These are phyloP conservation scores for Cirrhinus molitorella DNA, from an alignment of 2,797 vertebrate genomes.

Conservation along the genomic window DNA sequence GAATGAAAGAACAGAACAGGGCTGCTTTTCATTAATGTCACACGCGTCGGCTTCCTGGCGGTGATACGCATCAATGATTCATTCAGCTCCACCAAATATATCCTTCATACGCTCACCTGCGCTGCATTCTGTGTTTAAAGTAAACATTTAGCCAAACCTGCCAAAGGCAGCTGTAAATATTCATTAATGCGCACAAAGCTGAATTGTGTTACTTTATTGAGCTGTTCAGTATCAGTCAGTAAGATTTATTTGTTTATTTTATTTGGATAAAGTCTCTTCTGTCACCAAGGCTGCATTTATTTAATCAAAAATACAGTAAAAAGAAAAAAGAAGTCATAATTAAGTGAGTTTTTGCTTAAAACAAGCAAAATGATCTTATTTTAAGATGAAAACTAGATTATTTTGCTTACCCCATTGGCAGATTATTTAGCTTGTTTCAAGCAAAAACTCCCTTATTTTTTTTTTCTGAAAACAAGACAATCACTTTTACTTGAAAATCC, in stretches of 20 bases:
- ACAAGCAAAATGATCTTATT: too few species aligned
- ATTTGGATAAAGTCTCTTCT: not conserved
- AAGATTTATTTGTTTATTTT: too few species aligned
- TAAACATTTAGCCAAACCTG: not conserved
- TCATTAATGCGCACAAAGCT: not conserved
- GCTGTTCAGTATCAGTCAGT: not conserved
- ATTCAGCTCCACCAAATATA: not conserved
- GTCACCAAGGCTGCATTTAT: not conserved
- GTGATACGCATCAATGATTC: conserved; percentile 8
- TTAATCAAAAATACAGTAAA: not conserved
- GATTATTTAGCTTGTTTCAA: too few species aligned
- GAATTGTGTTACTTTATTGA: not conserved
- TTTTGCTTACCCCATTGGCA: too few species aligned
- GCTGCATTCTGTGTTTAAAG: not conserved
- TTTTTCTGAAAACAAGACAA: too few species aligned
- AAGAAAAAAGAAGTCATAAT: too few species aligned
- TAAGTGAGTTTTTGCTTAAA: too few species aligned
- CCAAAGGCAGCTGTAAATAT: not conserved
- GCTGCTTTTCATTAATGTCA: conserved; percentile 6
- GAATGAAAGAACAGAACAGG: not conserved
- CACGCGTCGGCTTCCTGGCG: not conserved
- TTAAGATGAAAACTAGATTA: too few species aligned
- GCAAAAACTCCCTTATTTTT: too few species aligned
- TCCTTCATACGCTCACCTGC: not conserved
- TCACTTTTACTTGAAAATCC: too few species aligned